These are phyloP conservation scores for Podarcis muralis DNA, from an alignment of 2,113 vertebrate genomes.

Conservation along the genomic window DNA sequence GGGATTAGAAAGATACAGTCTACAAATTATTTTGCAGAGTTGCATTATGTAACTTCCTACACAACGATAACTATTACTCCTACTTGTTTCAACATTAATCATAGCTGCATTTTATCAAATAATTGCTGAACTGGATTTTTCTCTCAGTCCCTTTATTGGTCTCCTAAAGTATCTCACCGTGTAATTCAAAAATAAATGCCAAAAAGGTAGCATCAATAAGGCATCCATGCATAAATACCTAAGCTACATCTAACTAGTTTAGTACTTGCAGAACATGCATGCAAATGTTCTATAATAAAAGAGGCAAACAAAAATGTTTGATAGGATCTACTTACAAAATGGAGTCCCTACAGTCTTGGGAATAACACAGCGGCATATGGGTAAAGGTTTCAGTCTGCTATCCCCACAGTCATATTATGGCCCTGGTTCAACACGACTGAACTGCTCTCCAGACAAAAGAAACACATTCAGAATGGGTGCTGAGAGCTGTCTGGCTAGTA, in stretches of 20 bases:
- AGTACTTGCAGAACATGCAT: slow-evolving; percentile 49
- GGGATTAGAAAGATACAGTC: background rate
- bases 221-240: slow-evolving; percentile 66
- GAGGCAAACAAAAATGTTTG: slow-evolving; percentile 64
- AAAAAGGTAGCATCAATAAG: slow-evolving; percentile 67
- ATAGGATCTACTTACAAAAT: slow-evolving; percentile 64
- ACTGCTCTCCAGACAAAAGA: slow-evolving; percentile 78
- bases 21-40: background rate
- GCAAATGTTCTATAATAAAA: slow-evolving; percentile 61
- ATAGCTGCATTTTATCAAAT: slow-evolving; percentile 71
- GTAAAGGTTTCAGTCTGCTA: slow-evolving; percentile 81
- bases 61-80: slow-evolving; percentile 29
- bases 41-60: background rate
- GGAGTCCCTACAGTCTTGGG: slow-evolving; percentile 62
- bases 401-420: slow-evolving; percentile 80
- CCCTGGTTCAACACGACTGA: slow-evolving; percentile 76
- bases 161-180: slow-evolving; percentile 52
- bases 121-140: slow-evolving; percentile 67
- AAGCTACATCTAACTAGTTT: slow-evolving; percentile 57
- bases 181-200: slow-evolving; percentile 64
- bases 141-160: slow-evolving; percentile 66
- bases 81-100: slow-evolving; percentile 70
- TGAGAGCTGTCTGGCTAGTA: slow-evolving; percentile 81
- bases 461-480: slow-evolving; percentile 79
- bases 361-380: slow-evolving; percentile 76